Conservation (phyloP, 2,797 vertebrate species). For the Lepus oiostolus region DNA sequence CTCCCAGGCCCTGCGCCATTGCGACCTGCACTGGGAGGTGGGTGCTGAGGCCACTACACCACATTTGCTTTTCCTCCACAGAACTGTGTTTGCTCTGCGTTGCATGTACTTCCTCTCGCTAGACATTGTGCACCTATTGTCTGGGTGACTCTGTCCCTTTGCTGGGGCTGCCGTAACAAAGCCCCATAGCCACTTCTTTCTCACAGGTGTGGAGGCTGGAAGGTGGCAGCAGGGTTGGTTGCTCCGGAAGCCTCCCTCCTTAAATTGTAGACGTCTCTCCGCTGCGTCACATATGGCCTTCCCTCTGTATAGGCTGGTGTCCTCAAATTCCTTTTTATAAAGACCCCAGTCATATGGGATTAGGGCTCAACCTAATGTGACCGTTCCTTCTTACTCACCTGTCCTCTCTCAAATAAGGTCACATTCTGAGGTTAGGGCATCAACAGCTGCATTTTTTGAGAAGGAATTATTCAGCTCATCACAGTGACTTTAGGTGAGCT, state of each 20-base stretch:
- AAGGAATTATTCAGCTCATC: not conserved
- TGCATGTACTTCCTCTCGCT: rapidly evolving
- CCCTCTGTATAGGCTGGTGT: not conserved
- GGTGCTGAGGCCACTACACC: no score
- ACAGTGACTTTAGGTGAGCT: not conserved
- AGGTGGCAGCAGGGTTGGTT: not conserved
- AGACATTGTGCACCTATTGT: rapidly evolving
- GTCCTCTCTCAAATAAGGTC: not conserved
- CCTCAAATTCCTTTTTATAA: not conserved
- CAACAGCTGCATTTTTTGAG: not conserved
- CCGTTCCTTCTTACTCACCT: not conserved
- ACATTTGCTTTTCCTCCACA: not conserved
- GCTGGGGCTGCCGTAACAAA: not conserved
- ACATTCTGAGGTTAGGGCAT: not conserved
- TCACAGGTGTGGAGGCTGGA: not conserved
- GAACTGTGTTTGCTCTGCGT: not conserved
- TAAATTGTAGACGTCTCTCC: no score
- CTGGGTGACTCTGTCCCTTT: not conserved
- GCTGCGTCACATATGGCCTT: no score
- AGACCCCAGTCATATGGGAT: not conserved
- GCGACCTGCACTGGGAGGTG: not conserved
- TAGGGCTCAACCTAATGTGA: not conserved
- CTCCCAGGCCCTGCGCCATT: not conserved
- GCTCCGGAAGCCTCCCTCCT: not conserved
- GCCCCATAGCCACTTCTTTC: rapidly evolving